Base-by-base conservation (phyloP, 1,140 invertebrate genomes). In the Eumeta japonica region DNA sequence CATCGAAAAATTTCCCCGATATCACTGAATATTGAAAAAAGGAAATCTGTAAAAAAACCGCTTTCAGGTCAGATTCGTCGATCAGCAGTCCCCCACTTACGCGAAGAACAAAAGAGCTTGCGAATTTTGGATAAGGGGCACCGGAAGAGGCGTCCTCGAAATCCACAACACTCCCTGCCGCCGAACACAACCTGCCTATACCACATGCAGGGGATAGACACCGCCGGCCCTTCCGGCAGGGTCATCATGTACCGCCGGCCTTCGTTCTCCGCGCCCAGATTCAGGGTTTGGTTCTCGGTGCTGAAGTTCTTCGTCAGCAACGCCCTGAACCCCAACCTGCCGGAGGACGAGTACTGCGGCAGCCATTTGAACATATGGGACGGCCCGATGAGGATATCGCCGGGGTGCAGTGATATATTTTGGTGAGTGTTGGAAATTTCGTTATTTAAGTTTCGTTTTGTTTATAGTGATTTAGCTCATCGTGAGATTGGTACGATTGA, bases 161-260 rank as follows among this genome's bases (percentile, higher is more conserved):
- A 85, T 45, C 90, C 90, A 0, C 76, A 83, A 17, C 89, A 92
- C 58, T 90, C 89, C 0, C 59, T 92, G 17, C 85, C 90, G 1
- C 83, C 87, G 0, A 92, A 92, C 55, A 91, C 87, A 5, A 92
- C 89, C 0, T 94, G 90, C 56, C 77, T 90, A 10, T 94, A 92
- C 62, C 87, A 90, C 53, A 83, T 92, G 54, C 84, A 87, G 49
- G 79, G 79, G 2, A 77, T 81, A 35, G 79, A 81, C 50, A 78
- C 77, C 2, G 70, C 81, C 1, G 64, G 78, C 5, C 74, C 79
- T 1, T 81, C 83, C 2, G 80, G 80, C 18, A 61, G 82, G 24
- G 82, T 82, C 29, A 62, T 82, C 37, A 79, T 80, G 18, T 85
- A 84, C 52, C 79, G 82, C 16, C 75, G 82, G 36, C 78, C 80